These are phyloP conservation scores for Chelon auratus DNA, from an alignment of 2,797 vertebrate genomes.

Conservation along the genomic window DNA sequence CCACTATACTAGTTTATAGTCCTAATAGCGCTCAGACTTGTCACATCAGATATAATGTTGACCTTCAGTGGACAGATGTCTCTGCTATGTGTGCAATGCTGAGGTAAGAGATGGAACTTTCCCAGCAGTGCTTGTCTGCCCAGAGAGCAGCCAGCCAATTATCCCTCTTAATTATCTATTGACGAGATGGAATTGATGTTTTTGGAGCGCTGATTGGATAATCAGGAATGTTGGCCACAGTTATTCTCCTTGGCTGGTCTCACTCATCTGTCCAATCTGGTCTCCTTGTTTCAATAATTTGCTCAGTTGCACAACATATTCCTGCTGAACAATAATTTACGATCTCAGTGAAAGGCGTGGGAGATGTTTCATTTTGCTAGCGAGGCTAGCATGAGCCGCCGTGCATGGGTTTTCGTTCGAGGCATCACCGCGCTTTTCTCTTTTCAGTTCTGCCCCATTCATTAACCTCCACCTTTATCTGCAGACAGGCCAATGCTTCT, in stretches of 20 bases:
- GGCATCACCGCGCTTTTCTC: conserved; percentile 29
- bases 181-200: conserved; percentile 85
- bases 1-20: background rate
- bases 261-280: conserved; percentile 80
- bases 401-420: conserved; percentile 28
- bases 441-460: conserved; percentile 58
- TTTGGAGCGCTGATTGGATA: conserved; percentile 83
- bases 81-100: conserved; percentile 36
- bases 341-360: conserved; percentile 26
- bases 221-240: conserved; percentile 82
- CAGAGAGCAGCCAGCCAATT: conserved; percentile 77
- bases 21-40: background rate
- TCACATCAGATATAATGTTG: conserved; percentile 25
- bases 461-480: conserved; percentile 75
- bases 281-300: conserved; percentile 73
- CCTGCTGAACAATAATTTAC: conserved; percentile 61
- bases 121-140: conserved; percentile 71
- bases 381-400: conserved; percentile 15
- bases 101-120: conserved; percentile 68
- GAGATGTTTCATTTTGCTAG: conserved; percentile 26
- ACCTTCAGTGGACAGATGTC: conserved; percentile 53
- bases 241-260: conserved; percentile 81
- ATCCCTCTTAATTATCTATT: conserved; percentile 86
- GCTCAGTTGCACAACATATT: conserved; percentile 67
- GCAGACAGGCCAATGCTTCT: conserved; percentile 58